phyloP scores from a whole-genome alignment of 1,140 invertebrate species.

The Octopus bimaculoides region DNA sequence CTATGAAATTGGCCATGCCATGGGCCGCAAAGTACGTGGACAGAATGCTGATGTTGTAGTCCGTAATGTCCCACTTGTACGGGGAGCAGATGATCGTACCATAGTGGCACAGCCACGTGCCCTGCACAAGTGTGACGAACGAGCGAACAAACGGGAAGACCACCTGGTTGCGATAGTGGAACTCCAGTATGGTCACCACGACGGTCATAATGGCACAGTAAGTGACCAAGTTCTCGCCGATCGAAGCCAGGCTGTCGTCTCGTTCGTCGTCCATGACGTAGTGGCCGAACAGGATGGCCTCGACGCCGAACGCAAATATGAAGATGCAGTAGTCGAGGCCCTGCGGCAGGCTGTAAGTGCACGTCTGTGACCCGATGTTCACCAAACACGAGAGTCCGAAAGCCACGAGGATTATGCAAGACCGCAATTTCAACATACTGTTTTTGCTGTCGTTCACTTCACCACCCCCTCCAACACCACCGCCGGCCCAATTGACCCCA shows the following conservation, averaged over 20 bases:
- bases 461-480: not conserved
- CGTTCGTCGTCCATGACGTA: conserved; percentile 10
- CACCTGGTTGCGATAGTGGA: conserved; percentile 24
- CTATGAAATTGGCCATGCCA: conserved; percentile 24
- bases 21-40: conserved; percentile 34
- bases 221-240: conserved; percentile 11
- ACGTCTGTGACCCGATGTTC: conserved; percentile 26
- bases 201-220: conserved; percentile 2
- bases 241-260: not conserved
- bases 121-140: conserved; percentile 30
- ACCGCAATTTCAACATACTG: conserved; percentile 5
- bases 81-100: conserved; percentile 16
- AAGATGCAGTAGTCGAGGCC: conserved; percentile 29
- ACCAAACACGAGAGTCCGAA: conserved; percentile 26
- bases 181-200: conserved; percentile 24
- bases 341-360: conserved; percentile 21
- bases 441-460: not conserved
- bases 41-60: conserved; percentile 14
- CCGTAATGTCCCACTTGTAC: not conserved
- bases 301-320: conserved; percentile 27
- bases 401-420: conserved; percentile 29
- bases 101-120: conserved; percentile 34
- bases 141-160: conserved; percentile 29
- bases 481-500: too few species aligned
- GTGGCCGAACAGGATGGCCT: conserved; percentile 23